phyloP scores from a whole-genome alignment of 2,797 vertebrate species.

The Phoeniculus purpureus region DNA sequence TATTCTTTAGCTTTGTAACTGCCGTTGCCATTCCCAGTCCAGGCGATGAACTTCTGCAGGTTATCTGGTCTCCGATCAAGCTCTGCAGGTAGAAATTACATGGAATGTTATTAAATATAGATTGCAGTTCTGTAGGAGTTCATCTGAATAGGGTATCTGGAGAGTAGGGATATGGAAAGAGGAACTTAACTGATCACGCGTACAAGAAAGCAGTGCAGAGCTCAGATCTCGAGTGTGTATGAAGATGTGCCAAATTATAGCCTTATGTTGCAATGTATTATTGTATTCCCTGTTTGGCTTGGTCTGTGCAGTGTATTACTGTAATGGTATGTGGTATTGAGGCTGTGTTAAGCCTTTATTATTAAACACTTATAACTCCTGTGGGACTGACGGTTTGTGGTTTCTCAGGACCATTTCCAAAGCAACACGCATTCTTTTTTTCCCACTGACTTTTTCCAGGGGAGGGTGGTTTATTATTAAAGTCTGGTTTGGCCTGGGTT shows the following conservation, averaged over 20 bases:
- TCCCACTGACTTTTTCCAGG: neutral
- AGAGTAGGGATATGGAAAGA: neutral
- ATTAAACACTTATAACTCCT: constrained; percentile 60
- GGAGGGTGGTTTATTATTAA: constrained; percentile 29
- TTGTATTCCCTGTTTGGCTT: constrained; percentile 29
- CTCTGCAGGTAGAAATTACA: neutral
- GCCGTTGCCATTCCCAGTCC: neutral
- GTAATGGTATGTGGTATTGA: constrained; percentile 29
- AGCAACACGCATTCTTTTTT: neutral
- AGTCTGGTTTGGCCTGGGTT: neutral
- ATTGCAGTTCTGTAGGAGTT: neutral
- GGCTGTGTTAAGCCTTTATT: constrained; percentile 60
- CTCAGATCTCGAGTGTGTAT: neutral
- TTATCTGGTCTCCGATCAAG: neutral
- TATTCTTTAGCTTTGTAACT: neutral
- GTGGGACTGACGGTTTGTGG: constrained; percentile 55
- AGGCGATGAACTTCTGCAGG: neutral
- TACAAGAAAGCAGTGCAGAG: neutral
- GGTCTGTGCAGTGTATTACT: constrained; percentile 30
- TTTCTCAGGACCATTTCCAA: constrained; percentile 68
- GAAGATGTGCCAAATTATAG: constrained; percentile 20
- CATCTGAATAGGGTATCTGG: neutral
- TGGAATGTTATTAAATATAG: neutral
- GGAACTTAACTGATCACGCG: neutral
- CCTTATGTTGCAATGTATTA: neutral